Base-by-base conservation (phyloP, 23 tunicate species). In the Halocynthia aurantium region DNA sequence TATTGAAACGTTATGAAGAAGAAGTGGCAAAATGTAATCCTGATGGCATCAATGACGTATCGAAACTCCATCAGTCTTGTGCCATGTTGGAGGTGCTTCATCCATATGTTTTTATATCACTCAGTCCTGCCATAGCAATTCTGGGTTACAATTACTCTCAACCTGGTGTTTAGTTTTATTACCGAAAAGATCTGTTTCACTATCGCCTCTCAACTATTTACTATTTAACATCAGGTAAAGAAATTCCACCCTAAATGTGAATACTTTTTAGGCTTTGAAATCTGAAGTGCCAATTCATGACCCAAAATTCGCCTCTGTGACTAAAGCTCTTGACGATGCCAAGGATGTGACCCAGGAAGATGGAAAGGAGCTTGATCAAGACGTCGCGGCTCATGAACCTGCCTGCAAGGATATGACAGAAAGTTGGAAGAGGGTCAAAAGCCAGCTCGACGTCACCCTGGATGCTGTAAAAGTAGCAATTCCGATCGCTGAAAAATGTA, bases 361-460 rank as follows among this genome's bases (percentile, higher is more conserved):
- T 7, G 10, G 6, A 1, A 49, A 65, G 17, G 17, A 65, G 50
- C 20, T 62, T 7, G 95, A 88, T 70, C 84, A 88, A 67, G 95
- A 88, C 53, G 0, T 88, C 0, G 55, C 76, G 6, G 76, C 49
- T 10, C 53, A 77, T 19, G 56, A 67, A 58, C 67, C 67, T 8
- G 77, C 61, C 10, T 52, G 55, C 6, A 13, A 73, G 0, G 76
- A 78, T 11, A 50, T 82, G 40, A 49, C 50, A 20, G 75, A 83
- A 40, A 81, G 85, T 40, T 88, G 95, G 95, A 55, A 83, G 15
- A 53, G 64, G 17, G 31, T 88, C 68, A 76, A 83, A 40, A 20
- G 61, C 8, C 70, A 79, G 12, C 53, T 88, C 20, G 64, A 56
- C 8, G 21, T 53, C 13, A 67, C 17, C 50, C 31, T 80, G 10